A percentile compares a stretch with the other conserved stretches of the same genome.
These are phyloP conservation scores for Melanotaenia parkinsoni DNA, from an alignment of 2,797 vertebrate genomes.

Conservation along the genomic window DNA sequence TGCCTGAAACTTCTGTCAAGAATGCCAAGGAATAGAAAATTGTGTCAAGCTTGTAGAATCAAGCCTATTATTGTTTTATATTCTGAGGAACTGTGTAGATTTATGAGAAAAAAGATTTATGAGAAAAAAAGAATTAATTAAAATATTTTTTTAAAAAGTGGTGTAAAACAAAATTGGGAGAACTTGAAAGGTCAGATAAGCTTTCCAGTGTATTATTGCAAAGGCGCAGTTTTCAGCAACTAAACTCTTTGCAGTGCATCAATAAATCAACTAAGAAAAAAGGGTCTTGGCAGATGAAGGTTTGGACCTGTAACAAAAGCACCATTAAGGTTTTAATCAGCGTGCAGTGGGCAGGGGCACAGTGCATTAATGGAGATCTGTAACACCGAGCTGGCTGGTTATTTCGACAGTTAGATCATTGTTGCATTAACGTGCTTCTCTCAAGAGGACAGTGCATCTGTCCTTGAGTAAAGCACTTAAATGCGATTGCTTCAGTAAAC, in stretches of 20 bases:
- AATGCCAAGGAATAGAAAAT: not conserved
- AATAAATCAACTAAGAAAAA: conserved; percentile 38
- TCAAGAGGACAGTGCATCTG: conserved; percentile 72
- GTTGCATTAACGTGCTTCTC: conserved; percentile 78
- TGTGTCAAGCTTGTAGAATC: too few species aligned
- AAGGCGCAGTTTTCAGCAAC: not conserved
- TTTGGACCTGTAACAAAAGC: conserved; percentile 70
- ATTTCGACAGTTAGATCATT: conserved; percentile 74
- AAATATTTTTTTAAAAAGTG: too few species aligned
- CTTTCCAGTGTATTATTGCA: too few species aligned
- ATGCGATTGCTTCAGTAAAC: conserved; percentile 75
- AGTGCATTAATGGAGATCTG: conserved; percentile 61
- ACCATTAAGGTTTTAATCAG: conserved; percentile 72
- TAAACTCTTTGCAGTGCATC: conserved; percentile 21
- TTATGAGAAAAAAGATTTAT: too few species aligned
- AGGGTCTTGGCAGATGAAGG: conserved; percentile 40
- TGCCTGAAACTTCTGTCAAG: too few species aligned
- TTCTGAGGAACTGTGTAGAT: too few species aligned
- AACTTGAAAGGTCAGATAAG: too few species aligned
- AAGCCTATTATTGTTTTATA: too few species aligned
- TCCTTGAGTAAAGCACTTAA: conserved; percentile 80
- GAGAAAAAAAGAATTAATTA: not conserved
- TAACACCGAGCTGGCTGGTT: conserved; percentile 51
- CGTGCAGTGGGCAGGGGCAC: conserved; percentile 42
- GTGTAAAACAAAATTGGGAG: too few species aligned